Conservation (phyloP, 2,888 invertebrate genomes). For the Thelaira solivaga region DNA sequence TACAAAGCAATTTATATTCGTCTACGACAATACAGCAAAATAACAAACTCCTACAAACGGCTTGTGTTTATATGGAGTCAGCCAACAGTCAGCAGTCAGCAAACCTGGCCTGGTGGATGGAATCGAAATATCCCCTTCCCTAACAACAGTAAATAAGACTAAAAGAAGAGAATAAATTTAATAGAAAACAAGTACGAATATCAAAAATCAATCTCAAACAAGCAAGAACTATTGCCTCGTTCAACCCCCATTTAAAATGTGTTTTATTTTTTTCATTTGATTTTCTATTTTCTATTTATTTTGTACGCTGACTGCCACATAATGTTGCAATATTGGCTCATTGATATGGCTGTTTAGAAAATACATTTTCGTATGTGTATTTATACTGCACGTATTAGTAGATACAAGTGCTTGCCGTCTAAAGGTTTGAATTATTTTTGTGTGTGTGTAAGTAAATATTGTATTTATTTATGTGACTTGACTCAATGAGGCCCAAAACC, state of each 20-base stretch:
- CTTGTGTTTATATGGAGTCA: neutral
- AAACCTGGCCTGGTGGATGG: no score
- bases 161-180: slow-evolving; percentile 40
- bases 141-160: neutral
- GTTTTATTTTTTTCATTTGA: neutral
- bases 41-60: slow-evolving; percentile 2
- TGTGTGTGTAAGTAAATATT: neutral
- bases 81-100: no score
- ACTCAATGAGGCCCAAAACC: slow-evolving; percentile 58
- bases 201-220: slow-evolving; percentile 58
- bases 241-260: slow-evolving; percentile 35
- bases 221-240: slow-evolving; percentile 33
- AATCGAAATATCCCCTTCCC: no score
- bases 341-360: slow-evolving; percentile 48
- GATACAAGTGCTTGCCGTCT: neutral
- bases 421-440: no score
- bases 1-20: slow-evolving; percentile 70
- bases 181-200: slow-evolving; percentile 35
- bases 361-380: neutral
- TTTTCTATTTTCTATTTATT: neutral
- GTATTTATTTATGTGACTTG: slow-evolving; percentile 36
- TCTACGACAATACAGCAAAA: slow-evolving; percentile 43
- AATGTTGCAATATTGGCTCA: slow-evolving; percentile 57
- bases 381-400: neutral
- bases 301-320: slow-evolving; percentile 38